A percentile compares a stretch with the other conserved stretches of the same genome.
Conservation (phyloP, 2,888 invertebrate genomes). For the Opisthograptis luteolata region DNA sequence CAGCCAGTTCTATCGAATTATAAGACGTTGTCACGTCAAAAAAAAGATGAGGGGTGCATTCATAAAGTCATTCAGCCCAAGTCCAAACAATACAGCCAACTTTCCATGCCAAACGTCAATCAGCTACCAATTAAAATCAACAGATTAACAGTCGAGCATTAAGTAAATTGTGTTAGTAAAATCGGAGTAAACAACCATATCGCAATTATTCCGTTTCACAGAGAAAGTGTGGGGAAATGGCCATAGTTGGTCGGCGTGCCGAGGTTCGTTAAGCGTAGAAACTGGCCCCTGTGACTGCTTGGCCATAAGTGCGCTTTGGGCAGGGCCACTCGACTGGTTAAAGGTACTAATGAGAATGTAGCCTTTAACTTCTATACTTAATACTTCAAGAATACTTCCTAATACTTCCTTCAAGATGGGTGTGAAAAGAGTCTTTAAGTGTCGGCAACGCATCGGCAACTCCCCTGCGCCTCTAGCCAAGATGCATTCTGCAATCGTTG, state of each 20-base stretch:
- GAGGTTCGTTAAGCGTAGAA: slow-evolving; percentile 11
- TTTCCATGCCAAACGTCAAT: no score
- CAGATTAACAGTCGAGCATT: background rate
- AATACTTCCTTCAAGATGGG: no score
- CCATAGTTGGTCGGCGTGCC: slow-evolving; percentile 7
- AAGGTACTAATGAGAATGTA: background rate
- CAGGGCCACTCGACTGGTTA: background rate
- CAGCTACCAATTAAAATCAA: background rate
- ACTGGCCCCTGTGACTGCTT: background rate
- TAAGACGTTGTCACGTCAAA: no score
- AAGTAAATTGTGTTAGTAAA: slow-evolving; percentile 4
- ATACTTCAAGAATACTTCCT: no score
- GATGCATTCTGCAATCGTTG: no score
- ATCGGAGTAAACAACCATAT: background rate
- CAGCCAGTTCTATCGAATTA: no score
- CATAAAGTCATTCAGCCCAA: no score
- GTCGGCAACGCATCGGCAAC: no score
- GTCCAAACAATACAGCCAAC: no score
- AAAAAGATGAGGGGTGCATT: no score
- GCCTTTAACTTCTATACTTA: background rate
- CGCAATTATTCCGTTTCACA: slow-evolving; percentile 25
- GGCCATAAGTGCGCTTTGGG: background rate
- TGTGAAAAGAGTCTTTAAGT: no score
- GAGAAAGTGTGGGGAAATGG: slow-evolving; percentile 31
- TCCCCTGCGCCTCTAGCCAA: no score